Conservation (phyloP, 2,113 vertebrate genomes). For the Struthio camelus region DNA sequence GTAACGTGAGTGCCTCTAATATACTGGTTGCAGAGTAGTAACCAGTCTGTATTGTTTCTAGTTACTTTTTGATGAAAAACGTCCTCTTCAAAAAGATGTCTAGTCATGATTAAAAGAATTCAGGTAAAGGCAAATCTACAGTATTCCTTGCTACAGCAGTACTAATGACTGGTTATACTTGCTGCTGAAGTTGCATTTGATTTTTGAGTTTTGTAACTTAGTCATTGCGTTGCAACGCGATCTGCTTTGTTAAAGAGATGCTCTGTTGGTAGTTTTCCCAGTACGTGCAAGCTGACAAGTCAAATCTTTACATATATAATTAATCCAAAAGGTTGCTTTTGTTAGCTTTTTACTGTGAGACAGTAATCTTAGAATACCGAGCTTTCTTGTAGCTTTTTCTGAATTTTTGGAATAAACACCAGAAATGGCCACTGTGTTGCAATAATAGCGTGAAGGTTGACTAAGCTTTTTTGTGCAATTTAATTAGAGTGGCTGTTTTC, state of each 20-base stretch:
- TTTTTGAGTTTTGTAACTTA: not conserved
- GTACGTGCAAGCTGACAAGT: not conserved
- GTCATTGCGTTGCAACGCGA: not conserved
- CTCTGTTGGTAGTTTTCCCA: not conserved
- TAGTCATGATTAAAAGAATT: not conserved
- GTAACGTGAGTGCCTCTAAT: accelerated
- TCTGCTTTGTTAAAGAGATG: not conserved
- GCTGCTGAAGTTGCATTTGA: not conserved
- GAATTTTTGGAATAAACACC: not conserved
- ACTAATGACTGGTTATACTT: not conserved
- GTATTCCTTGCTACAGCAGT: not conserved
- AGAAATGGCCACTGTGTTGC: not conserved
- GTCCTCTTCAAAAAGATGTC: not conserved
- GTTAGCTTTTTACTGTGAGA: not conserved
- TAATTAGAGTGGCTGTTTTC: not conserved
- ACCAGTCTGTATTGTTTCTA: accelerated
- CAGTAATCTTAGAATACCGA: not conserved
- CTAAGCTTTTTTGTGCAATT: not conserved
- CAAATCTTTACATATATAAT: not conserved
- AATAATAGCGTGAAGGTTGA: not conserved
- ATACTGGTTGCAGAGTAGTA: not conserved
- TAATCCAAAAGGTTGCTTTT: not conserved
- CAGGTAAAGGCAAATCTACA: not conserved
- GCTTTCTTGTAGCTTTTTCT: not conserved
- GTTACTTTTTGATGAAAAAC: not conserved